Conservation (phyloP, 1,140 invertebrate genomes). For the Drosophila sucinea region DNA sequence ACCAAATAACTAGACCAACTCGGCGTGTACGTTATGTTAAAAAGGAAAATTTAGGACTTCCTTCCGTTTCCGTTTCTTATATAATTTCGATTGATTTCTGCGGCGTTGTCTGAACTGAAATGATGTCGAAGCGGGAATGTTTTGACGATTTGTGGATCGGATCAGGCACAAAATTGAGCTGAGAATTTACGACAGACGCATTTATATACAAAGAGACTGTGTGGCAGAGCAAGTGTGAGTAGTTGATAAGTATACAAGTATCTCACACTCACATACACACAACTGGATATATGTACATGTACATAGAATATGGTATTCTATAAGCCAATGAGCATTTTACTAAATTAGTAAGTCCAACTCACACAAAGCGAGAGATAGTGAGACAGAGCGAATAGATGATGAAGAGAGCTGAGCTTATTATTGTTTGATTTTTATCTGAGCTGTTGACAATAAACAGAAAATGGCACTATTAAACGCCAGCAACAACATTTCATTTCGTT, state of each 20-base stretch:
- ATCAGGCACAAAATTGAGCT: conserved; percentile 49
- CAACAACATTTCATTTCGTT: conserved; percentile 18
- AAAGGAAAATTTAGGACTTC: neutral
- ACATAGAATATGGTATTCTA: conserved; percentile 1
- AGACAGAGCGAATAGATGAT: neutral
- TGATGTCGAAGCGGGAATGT: conserved; percentile 46
- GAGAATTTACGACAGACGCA: conserved; percentile 61
- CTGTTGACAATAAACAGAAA: conserved; percentile 29
- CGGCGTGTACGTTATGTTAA: conserved; percentile 6
- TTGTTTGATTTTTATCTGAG: conserved; percentile 48
- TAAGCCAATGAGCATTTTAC: conserved; percentile 46
- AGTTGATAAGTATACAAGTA: conserved; percentile 48
- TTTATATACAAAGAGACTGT: conserved; percentile 41
- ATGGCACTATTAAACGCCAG: conserved; percentile 21
- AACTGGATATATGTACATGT: neutral
- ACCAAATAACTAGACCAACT: neutral
- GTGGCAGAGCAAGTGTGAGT: conserved; percentile 33
- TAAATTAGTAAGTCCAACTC: conserved; percentile 6
- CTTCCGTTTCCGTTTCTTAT: neutral
- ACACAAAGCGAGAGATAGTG: conserved; percentile 22
- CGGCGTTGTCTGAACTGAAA: conserved; percentile 41
- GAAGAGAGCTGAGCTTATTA: conserved; percentile 35
- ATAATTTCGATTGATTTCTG: conserved; percentile 28
- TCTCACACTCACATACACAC: conserved; percentile 11
- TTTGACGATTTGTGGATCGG: conserved; percentile 48